Conservation (phyloP, 2,888 invertebrate genomes). For the Xanthostigma xanthostigma region DNA sequence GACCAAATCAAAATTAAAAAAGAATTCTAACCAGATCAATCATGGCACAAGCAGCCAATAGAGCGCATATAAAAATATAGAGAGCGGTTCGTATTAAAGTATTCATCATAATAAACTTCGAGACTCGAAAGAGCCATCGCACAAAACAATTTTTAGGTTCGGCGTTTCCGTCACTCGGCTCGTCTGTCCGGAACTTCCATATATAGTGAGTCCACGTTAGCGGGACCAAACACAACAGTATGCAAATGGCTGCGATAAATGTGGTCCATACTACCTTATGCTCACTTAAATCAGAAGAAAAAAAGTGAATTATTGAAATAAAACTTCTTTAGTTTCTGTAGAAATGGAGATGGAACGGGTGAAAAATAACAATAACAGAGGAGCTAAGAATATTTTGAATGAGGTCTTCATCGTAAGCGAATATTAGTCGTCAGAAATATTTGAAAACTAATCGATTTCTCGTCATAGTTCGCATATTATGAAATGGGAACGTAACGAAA, state of each 20-base stretch:
- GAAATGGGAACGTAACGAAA: constrained; percentile 11
- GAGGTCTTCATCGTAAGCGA: too few relatives aligned
- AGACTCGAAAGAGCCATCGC: constrained; percentile 42
- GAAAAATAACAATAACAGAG: constrained; percentile 3
- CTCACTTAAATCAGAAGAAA: constrained; percentile 16
- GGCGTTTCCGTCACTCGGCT: constrained; percentile 32
- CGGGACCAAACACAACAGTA: constrained; percentile 46
- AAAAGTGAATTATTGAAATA: neutral
- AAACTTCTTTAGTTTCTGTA: constrained; percentile 1
- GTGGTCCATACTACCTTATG: constrained; percentile 31
- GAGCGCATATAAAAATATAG: constrained; percentile 49
- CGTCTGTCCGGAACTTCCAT: constrained; percentile 41
- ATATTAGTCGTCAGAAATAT: too few relatives aligned
- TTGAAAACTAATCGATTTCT: too few relatives aligned
- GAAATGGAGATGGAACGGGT: neutral
- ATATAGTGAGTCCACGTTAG: constrained; percentile 63
- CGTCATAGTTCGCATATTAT: too few relatives aligned
- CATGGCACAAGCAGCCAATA: constrained; percentile 48
- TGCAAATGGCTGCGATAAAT: constrained; percentile 27
- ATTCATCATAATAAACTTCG: constrained; percentile 44
- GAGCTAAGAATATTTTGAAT: neutral
- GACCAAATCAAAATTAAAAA: constrained; percentile 9
- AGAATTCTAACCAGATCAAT: constrained; percentile 39
- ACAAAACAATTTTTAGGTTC: constrained; percentile 38
- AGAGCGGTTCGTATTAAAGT: constrained; percentile 44